Percentiles rank a stretch among this genome's conserved stretches.
phyloP scores from a whole-genome alignment of 2,888 invertebrate genomes.

The Folsomia candida region DNA sequence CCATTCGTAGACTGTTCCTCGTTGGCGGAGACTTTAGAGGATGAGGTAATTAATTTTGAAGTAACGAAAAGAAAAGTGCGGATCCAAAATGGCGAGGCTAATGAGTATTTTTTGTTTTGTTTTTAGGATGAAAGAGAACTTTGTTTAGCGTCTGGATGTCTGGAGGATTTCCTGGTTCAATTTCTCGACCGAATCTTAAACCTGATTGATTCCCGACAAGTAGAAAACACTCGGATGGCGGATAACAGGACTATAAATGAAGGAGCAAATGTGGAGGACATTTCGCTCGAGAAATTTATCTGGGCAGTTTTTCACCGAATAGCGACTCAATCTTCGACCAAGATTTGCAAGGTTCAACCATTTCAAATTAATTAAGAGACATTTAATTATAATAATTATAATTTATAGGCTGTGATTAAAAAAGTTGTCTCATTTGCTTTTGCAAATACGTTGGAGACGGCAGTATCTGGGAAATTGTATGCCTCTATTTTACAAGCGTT shows the following conservation, averaged over 20 bases:
- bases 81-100: background rate
- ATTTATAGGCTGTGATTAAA: constrained; percentile 64
- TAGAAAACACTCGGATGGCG: constrained; percentile 66
- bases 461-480: constrained; percentile 77
- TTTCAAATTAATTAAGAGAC: too few relatives aligned
- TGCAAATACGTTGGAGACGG: constrained; percentile 74
- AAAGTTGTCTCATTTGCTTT: constrained; percentile 73
- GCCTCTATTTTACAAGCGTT: constrained; percentile 67
- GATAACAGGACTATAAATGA: constrained; percentile 43
- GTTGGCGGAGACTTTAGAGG: constrained; percentile 65
- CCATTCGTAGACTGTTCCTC: constrained; percentile 82
- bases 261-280: constrained; percentile 63
- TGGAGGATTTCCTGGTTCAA: constrained; percentile 84
- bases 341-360: constrained; percentile 47
- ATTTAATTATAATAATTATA: background rate
- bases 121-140: constrained; percentile 64
- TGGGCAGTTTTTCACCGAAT: constrained; percentile 60
- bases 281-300: constrained; percentile 58
- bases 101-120: background rate
- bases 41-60: constrained; percentile 59
- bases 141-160: constrained; percentile 78
- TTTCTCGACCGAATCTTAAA: constrained; percentile 74
- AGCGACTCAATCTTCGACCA: constrained; percentile 46
- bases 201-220: constrained; percentile 68
- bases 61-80: background rate